These are phyloP conservation scores for Homarus americanus DNA, from an alignment of 1,140 invertebrate genomes.

Conservation along the genomic window DNA sequence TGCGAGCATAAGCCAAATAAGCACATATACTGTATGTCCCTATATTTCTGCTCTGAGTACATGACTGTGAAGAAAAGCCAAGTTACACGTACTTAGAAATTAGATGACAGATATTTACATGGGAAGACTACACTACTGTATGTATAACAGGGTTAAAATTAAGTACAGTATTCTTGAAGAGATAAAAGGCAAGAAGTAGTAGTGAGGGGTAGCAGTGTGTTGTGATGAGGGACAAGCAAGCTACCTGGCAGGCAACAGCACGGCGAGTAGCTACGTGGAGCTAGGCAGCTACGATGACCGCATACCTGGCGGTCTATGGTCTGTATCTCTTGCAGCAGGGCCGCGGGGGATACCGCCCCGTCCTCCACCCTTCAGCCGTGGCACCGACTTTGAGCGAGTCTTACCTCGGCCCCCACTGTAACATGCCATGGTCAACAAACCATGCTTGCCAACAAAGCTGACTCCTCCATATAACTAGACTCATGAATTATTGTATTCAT, in stretches of 20 bases:
- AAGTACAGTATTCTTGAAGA: not conserved
- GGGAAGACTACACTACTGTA: not conserved
- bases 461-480: not conserved
- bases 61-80: too few relatives aligned
- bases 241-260: slow-evolving; percentile 26
- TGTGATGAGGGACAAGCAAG: not conserved
- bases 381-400: slow-evolving; percentile 50
- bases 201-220: not conserved
- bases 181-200: not conserved
- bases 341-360: slow-evolving; percentile 1
- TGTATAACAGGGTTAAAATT: not conserved
- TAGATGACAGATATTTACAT: too few relatives aligned
- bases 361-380: slow-evolving; percentile 28
- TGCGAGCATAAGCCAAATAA: too few relatives aligned
- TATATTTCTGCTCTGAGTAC: too few relatives aligned
- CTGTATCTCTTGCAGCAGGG: slow-evolving; percentile 34
- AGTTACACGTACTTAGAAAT: too few relatives aligned
- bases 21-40: too few relatives aligned
- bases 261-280: not conserved
- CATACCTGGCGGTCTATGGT: slow-evolving; percentile 36
- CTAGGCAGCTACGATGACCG: slow-evolving; percentile 38
- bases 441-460: not conserved
- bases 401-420: slow-evolving; percentile 45
- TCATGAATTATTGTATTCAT: not conserved
- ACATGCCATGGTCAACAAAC: slow-evolving; percentile 40